phyloP scores from a whole-genome alignment of 2,113 vertebrate species.

The Alosa alosa region DNA sequence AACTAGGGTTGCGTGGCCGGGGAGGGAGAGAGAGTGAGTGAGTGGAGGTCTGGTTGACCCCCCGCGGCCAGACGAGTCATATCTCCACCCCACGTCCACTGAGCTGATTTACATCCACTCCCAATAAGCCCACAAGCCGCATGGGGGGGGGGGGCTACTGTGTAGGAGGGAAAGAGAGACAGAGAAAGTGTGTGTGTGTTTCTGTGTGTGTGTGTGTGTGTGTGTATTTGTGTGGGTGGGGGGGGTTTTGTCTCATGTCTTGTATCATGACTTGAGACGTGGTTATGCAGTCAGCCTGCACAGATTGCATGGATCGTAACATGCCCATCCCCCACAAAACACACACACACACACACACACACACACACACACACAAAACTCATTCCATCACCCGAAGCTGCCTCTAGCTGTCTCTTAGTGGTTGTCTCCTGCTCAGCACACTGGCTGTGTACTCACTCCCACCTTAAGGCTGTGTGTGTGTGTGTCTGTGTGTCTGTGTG shows the following conservation, averaged over 20 bases:
- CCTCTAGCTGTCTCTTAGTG: background rate
- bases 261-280: conserved; percentile 31
- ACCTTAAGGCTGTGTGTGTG: conserved; percentile 18
- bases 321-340: background rate
- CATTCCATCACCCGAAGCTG: background rate
- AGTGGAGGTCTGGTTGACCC: background rate
- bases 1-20: too few relatives aligned
- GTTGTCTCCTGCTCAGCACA: background rate
- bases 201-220: background rate
- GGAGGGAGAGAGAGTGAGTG: too few relatives aligned
- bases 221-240: background rate
- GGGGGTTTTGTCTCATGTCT: conserved; percentile 10
- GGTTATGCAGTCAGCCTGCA: conserved; percentile 28
- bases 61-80: conserved; percentile 24
- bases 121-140: conserved; percentile 32
- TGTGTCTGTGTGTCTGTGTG: background rate
- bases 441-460: conserved; percentile 27
- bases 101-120: conserved; percentile 35
- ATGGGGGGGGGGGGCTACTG: background rate
- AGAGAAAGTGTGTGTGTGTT: background rate
- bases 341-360: background rate
- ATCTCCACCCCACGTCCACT: conserved; percentile 22
- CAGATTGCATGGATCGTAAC: conserved; percentile 15
- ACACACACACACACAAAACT: background rate
- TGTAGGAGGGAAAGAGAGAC: background rate